Evolutionary conservation across 2,888 invertebrate species (phyloP).

Genomic region (Spodoptera littoralis): DNA sequence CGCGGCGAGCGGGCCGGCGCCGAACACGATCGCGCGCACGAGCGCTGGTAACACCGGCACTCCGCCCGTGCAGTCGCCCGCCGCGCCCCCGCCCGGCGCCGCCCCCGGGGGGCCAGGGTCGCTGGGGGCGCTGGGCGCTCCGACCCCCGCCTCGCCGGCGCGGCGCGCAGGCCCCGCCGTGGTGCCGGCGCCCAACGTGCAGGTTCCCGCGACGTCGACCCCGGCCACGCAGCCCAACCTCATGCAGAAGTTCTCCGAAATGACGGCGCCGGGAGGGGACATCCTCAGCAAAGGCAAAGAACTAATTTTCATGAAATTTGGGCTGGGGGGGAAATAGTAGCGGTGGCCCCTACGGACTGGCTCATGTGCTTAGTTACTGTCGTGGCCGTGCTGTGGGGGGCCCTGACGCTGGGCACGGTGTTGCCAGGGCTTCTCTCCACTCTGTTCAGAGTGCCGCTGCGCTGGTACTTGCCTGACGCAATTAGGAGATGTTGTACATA

Average conservation of each 20-base stretch:
- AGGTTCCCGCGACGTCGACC: constrained; percentile 75
- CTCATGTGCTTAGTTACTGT: constrained; percentile 52
- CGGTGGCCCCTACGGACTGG: constrained; percentile 72
- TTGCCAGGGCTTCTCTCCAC: constrained; percentile 69
- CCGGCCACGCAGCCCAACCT: constrained; percentile 91
- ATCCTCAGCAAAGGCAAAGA: constrained; percentile 97
- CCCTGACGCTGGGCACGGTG: constrained; percentile 64
- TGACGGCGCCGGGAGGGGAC: constrained; percentile 96
- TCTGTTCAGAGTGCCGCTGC: constrained; percentile 64
- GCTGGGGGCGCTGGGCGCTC: constrained; percentile 46
- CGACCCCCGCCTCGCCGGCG: constrained; percentile 62
- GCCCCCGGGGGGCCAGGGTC: constrained; percentile 54
- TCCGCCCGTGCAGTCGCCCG: constrained; percentile 80
- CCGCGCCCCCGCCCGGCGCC: constrained; percentile 59
- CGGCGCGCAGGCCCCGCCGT: constrained; percentile 61
- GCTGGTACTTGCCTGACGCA: constrained; percentile 69
- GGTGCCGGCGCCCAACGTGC: constrained; percentile 80
- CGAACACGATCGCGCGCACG: constrained; percentile 90
- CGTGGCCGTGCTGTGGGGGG: constrained; percentile 60
- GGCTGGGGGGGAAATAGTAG: constrained; percentile 93
- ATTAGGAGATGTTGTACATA: constrained; percentile 83
- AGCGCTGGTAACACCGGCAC: constrained; percentile 89
- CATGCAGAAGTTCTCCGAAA: constrained; percentile 96
- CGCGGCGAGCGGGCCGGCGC: constrained; percentile 81
- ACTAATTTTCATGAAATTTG: constrained; percentile 98